Evolutionary conservation across 2,113 vertebrate genomes (phyloP), one percentile per base, ranked within the genome.

Genomic region (Aviceda subcristata): DNA sequence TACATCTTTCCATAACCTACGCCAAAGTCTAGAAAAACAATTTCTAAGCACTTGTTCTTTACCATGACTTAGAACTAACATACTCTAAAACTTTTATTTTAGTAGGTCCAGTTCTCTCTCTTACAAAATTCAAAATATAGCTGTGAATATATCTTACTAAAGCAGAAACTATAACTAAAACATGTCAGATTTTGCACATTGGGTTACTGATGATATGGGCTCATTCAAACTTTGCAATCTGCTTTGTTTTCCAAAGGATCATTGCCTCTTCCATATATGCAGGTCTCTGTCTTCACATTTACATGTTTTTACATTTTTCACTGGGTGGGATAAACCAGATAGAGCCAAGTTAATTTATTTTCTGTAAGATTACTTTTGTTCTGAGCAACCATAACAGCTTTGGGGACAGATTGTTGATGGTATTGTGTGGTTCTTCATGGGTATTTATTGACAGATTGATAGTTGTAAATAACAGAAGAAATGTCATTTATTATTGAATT

Each of bases 371-470:
- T 86, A 62, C 15, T 91, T 94, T 95, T 92, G 64, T 89, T 91
- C 73, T 64, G 34, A 85, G 64, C 34, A 95, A 66, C 43, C 15
- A 38, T 18, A 5, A 95, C 93, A 96, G 83, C 80, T 97, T 79
- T 94, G 66, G 43, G 30, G 56, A 95, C 94, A 96, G 94, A 95
- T 87, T 95, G 95, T 36, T 63, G 73, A 84, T 81, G 50, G 76
- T 74, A 36, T 81, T 87, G 19, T 86, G 69, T 78, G 46, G 55
- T 46, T 94, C 72, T 89, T 87, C 73, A 56, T 63, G 32, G 68
- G 38, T 85, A 72, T 77, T 89, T 94, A 92, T 83, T 83, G 79
- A 88, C 91, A 96, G 94, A 82, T 78, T 91, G 76, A 89, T 81
- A 72, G 55, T 68, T 90, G 56, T 78, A 96, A 91, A 84, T 81